Percentiles rank a stretch among this genome's conserved stretches.
Conservation (phyloP, 2,888 invertebrate species). For the Sesia apiformis region DNA sequence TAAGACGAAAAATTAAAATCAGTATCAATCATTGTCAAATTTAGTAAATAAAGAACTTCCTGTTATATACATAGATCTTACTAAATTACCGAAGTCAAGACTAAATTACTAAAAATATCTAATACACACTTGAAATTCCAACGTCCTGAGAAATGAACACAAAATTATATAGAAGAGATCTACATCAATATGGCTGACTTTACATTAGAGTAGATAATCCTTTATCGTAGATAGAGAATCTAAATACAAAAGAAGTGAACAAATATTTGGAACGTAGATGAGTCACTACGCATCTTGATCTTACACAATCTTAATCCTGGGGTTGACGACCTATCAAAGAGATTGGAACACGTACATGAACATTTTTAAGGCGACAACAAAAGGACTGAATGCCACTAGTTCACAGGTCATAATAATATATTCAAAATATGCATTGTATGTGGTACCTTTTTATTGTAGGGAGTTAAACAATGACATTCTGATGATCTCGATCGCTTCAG, state of each 20-base stretch:
- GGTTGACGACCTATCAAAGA: constrained; percentile 37
- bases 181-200: too few relatives aligned
- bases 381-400: constrained; percentile 35
- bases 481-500: constrained; percentile 35
- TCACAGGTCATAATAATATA: constrained; percentile 65
- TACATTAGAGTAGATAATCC: not conserved
- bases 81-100: too few relatives aligned
- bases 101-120: too few relatives aligned
- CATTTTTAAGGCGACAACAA: constrained; percentile 28
- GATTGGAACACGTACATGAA: constrained; percentile 24
- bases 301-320: constrained; percentile 24
- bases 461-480: constrained; percentile 53
- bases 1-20: too few relatives aligned
- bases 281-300: not conserved
- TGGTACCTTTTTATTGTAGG: constrained; percentile 33
- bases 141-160: too few relatives aligned
- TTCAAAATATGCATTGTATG: constrained; percentile 68
- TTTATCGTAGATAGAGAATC: not conserved
- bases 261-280: not conserved
- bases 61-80: too few relatives aligned
- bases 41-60: too few relatives aligned
- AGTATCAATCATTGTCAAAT: too few relatives aligned
- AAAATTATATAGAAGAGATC: too few relatives aligned
- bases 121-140: too few relatives aligned
- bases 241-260: not conserved